phyloP scores from a whole-genome alignment of 2,797 vertebrate species.

The Rhyacichthys aspro region DNA sequence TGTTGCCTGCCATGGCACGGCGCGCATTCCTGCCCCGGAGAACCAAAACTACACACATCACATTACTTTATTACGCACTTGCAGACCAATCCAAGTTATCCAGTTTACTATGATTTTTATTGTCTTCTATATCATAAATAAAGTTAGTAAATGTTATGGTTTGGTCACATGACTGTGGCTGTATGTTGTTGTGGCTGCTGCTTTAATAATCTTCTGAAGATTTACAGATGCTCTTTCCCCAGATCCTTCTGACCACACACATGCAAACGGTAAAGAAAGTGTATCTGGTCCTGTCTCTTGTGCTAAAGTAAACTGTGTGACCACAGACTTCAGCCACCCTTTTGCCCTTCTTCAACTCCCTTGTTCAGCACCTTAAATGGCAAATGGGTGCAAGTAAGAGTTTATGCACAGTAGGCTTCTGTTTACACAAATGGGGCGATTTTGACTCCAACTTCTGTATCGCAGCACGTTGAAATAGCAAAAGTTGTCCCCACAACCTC shows the following conservation, averaged over 20 bases:
- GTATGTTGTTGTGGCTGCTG: not conserved
- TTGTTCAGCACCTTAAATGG: conserved; percentile 70
- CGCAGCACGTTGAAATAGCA: conserved; percentile 24
- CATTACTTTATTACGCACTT: conserved; percentile 41
- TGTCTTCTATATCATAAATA: not conserved
- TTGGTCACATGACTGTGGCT: not conserved
- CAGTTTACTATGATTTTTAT: not conserved
- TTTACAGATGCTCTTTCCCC: conserved; percentile 34
- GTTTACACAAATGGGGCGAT: conserved; percentile 63
- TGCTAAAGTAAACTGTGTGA: conserved; percentile 63
- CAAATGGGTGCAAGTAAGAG: conserved; percentile 40
- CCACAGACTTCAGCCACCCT: conserved; percentile 40
- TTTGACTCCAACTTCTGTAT: conserved; percentile 50
- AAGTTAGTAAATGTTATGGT: too few species aligned
- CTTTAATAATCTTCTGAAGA: conserved; percentile 33
- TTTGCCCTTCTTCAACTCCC: conserved; percentile 34
- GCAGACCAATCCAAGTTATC: too few species aligned
- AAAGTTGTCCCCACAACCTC: conserved; percentile 20
- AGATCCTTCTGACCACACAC: conserved; percentile 57
- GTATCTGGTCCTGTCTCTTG: conserved; percentile 46
- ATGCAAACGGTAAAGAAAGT: conserved; percentile 47
- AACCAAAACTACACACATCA: conserved; percentile 45
- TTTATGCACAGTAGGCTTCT: conserved; percentile 53
- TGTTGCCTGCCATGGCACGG: conserved; percentile 45
- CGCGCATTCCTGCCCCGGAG: conserved; percentile 41